Percentiles rank a stretch among this genome's conserved stretches.
phyloP scores from a whole-genome alignment of 2,888 invertebrate genomes.

The Eupithecia inturbata region DNA sequence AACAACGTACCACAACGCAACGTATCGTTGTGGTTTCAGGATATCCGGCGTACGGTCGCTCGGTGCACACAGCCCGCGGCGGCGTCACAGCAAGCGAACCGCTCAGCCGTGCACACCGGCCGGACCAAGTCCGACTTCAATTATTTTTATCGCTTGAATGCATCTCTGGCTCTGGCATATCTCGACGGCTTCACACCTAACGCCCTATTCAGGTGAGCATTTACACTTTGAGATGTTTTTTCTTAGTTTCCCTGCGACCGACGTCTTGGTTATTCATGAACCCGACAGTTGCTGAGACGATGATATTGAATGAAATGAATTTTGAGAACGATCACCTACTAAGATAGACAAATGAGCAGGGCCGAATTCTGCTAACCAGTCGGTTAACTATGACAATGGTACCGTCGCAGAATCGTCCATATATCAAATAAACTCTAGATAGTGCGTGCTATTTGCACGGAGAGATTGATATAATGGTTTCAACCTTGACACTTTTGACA shows the following conservation, averaged over 20 bases:
- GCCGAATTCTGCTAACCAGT: too few relatives aligned
- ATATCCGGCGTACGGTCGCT: slow-evolving; percentile 41
- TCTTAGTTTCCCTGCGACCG: background rate
- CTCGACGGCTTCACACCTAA: slow-evolving; percentile 65
- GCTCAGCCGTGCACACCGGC: slow-evolving; percentile 36
- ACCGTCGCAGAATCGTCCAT: too few relatives aligned
- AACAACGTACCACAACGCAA: too few relatives aligned
- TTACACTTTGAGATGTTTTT: slow-evolving; percentile 46
- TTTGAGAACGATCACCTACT: too few relatives aligned
- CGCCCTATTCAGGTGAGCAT: slow-evolving; percentile 56
- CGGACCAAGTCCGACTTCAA: slow-evolving; percentile 67
- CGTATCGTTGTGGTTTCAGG: background rate
- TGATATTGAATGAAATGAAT: background rate
- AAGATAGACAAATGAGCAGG: background rate
- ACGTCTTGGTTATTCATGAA: background rate
- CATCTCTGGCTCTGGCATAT: slow-evolving; percentile 62
- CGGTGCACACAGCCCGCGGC: slow-evolving; percentile 16
- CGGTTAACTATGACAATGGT: too few relatives aligned
- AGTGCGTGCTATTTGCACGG: too few relatives aligned
- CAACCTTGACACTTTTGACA: too few relatives aligned
- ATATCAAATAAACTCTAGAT: too few relatives aligned
- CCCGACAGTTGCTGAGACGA: background rate
- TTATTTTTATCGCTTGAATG: slow-evolving; percentile 73
- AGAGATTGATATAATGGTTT: too few relatives aligned
- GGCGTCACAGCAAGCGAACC: slow-evolving; percentile 6